Base-by-base conservation (phyloP, 2,113 vertebrate genomes). In the Cyprinodon variegatus region DNA sequence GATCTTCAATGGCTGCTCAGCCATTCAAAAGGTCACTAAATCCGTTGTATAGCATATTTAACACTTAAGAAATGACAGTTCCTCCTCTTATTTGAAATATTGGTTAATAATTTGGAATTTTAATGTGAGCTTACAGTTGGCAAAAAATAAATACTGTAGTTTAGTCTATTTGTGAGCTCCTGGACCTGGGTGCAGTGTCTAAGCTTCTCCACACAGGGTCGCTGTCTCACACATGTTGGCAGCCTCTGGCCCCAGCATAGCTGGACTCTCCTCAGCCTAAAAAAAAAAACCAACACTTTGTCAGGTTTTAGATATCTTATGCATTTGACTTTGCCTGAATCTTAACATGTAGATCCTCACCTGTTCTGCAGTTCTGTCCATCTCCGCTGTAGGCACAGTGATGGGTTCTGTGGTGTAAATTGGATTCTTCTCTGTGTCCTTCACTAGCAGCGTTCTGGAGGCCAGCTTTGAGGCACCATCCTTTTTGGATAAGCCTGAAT, bases 181-280 rank as follows among this genome's bases (percentile, higher is more conserved):
- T 61, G 65, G 10, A 65, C 65, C 48, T 53, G 48, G 22, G 40
- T 78, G 76, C 22, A 85, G 77, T 82, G 79, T 37, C 80, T 83
- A 90, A 4, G 81, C 84, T 81, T 92, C 91, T 75, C 90, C 86
- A 84, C 88, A 91, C 57, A 88, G 77, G 48, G 91, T 77, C 80
- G 66, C 77, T 83, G 90, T 90, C 46, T 85, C 88, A 74, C 85
- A 83, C 60, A 79, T 57, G 74, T 67, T 83, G 72, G 86, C 61
- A 36, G 88, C 68, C 37, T 88, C 90, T 9, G 84, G 65, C 62
- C 63, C 45, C 20, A 79, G 68, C 53, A 60, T 36, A 46, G 11
- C 70, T 2, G 6, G 17, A 68, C 59, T 40, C 29, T 82, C 81
- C 40, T 75, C 77, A 20, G 68, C 84, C 91, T 91, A 68, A 0